A percentile compares a stretch with the other conserved stretches of the same genome.
Evolutionary conservation across 2,113 vertebrate genomes (phyloP).

Genomic region (Syrmaticus mikado): DNA sequence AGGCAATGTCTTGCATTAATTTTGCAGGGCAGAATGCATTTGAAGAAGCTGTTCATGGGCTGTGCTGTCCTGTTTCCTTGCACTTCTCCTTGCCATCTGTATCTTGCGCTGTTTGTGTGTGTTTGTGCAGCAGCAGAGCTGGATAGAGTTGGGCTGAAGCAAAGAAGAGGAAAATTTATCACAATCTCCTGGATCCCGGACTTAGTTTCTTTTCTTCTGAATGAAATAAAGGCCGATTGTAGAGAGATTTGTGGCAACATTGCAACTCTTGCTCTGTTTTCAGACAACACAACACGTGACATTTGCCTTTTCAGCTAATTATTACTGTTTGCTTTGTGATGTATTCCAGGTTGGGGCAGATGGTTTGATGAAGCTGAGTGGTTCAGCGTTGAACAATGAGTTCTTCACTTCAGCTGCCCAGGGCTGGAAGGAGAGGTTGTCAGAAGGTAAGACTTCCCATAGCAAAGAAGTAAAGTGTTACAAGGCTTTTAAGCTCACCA

Average conservation of each 20-base stretch:
- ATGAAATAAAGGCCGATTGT: neutral
- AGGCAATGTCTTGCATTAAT: rapidly evolving
- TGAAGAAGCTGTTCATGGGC: neutral
- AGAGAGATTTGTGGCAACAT: rapidly evolving
- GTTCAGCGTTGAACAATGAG: slow-evolving; percentile 96
- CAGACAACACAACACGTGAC: rapidly evolving
- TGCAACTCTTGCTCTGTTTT: neutral
- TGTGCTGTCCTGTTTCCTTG: neutral
- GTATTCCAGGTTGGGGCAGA: slow-evolving; percentile 87
- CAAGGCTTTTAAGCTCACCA: rapidly evolving
- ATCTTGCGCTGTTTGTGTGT: rapidly evolving
- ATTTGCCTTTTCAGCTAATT: neutral
- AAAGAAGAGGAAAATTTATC: neutral
- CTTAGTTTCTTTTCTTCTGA: rapidly evolving
- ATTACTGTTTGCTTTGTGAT: neutral
- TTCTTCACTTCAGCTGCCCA: slow-evolving; percentile 98
- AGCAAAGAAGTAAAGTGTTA: rapidly evolving
- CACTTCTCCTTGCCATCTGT: neutral
- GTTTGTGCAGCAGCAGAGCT: neutral
- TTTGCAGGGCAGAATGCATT: neutral
- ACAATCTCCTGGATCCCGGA: neutral
- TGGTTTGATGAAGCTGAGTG: slow-evolving; percentile 90
- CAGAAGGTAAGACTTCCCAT: slow-evolving; percentile 85
- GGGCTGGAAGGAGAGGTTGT: slow-evolving; percentile 95
- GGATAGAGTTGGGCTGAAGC: neutral